Conservation (phyloP, 2,113 vertebrate species). For the Podarcis muralis region DNA sequence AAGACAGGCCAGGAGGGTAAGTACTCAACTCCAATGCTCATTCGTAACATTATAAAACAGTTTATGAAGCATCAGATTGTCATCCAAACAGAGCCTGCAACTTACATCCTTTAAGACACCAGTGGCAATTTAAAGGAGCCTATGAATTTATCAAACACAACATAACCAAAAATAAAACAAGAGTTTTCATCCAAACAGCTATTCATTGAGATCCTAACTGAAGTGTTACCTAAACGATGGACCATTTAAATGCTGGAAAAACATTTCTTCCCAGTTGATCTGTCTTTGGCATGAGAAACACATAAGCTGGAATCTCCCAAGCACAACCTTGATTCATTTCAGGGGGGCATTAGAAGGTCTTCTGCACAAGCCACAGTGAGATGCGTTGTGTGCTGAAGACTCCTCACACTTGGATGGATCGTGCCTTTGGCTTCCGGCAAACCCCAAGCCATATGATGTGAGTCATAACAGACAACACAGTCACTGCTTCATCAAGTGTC, state of each 20-base stretch:
- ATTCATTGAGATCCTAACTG: conserved; percentile 11
- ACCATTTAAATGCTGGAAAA: not conserved
- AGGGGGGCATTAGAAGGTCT: not conserved
- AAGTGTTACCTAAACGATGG: conserved; percentile 23
- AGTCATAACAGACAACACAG: conserved; percentile 19
- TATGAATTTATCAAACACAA: conserved; percentile 23
- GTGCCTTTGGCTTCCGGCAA: no score
- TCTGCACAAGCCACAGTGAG: not conserved
- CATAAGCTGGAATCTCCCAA: not conserved
- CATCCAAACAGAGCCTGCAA: not conserved
- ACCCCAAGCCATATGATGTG: not conserved
- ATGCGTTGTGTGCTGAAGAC: not conserved
- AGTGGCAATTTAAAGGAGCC: conserved; percentile 7
- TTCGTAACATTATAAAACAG: not conserved
- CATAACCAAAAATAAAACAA: not conserved
- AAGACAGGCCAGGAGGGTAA: not conserved
- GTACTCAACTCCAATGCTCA: not conserved
- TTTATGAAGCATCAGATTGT: not conserved
- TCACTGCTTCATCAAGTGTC: conserved; percentile 56
- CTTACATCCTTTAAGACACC: not conserved
- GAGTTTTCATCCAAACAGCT: not conserved
- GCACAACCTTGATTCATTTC: not conserved
- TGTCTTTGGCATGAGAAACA: not conserved
- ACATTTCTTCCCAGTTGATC: not conserved
- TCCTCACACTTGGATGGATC: not conserved